Evolutionary conservation across 2,888 invertebrate species (phyloP), one percentile per base, ranked within the genome.

Genomic region (Cotesia congregata): DNA sequence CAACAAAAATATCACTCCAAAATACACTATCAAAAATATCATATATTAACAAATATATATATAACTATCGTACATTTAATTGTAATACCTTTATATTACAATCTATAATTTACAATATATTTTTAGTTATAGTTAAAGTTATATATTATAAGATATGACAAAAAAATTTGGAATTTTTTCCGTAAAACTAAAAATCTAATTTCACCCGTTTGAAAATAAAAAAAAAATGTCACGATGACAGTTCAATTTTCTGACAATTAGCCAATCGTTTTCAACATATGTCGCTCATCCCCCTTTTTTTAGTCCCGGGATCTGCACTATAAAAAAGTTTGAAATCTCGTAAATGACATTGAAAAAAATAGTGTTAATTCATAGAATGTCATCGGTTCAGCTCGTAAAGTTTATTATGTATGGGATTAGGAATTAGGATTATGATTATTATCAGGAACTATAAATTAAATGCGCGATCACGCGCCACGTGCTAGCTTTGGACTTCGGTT

Each of bases 241-340:
- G 69, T 69, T 69, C 64, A 69, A 75, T 75, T 75, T 50, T 50
- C 50, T 12, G 12, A 50, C 50, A 50, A 50, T 50, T 50, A 50
- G 50, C 50, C 50, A 50, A 50, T 50, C 12, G 50, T 75, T 17
- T 15, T 38, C 65, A 65, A 75, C 75, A 75, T 75, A 75, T 75
- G 75, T 75, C 65, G 65, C 50, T 50, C 17, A 7, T 64, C n/a
- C n/a, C 59, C 20, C 50, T 20, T 50, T 50, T 50, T 50, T 50
- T 50, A 50, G 7, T 12, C 9, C 12, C 50, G 12, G 12, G 7
- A 50, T 50, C 20, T 12, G 30, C 67, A 20, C 20, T 6, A 74
- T 50, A 67, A 50, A 39, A 50, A 50, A 50, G 12, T 12, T 12
- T 12, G 12, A 50, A 50, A 50, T 50, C 50, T 12, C 9, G 50